phyloP scores from a whole-genome alignment of 2,797 vertebrate genomes.

The Cynopterus sphinx region DNA sequence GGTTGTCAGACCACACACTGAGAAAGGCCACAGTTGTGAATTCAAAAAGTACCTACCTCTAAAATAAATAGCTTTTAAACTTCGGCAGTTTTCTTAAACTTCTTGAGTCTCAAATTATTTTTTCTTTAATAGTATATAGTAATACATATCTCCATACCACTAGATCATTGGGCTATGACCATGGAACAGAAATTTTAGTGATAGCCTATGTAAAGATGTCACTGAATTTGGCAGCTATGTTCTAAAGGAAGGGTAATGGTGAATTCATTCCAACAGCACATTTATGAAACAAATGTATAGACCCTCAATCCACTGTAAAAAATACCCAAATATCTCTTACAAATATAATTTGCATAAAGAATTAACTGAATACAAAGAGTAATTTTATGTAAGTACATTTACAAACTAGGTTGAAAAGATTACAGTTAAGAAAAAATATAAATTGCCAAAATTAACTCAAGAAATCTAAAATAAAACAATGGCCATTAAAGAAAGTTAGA shows the following conservation, averaged over 20 bases:
- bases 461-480: constrained; percentile 30
- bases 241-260: background rate
- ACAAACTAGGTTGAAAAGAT: constrained; percentile 41
- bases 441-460: constrained; percentile 1
- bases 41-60: background rate
- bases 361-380: background rate
- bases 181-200: background rate
- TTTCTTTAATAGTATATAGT: background rate
- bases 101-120: background rate
- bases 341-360: constrained; percentile 19
- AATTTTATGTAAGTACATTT: background rate
- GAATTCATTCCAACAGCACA: background rate
- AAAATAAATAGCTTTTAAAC: background rate
- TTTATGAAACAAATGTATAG: background rate
- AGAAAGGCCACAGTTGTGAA: background rate
- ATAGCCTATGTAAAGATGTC: background rate
- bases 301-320: background rate
- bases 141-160: background rate
- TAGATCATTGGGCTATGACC: background rate
- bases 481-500: background rate
- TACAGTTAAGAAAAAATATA: background rate
- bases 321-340: background rate
- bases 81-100: background rate
- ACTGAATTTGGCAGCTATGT: background rate
- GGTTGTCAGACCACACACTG: background rate